Conservation (phyloP, 2,797 vertebrate genomes). For the Pagetopsis macropterus region DNA sequence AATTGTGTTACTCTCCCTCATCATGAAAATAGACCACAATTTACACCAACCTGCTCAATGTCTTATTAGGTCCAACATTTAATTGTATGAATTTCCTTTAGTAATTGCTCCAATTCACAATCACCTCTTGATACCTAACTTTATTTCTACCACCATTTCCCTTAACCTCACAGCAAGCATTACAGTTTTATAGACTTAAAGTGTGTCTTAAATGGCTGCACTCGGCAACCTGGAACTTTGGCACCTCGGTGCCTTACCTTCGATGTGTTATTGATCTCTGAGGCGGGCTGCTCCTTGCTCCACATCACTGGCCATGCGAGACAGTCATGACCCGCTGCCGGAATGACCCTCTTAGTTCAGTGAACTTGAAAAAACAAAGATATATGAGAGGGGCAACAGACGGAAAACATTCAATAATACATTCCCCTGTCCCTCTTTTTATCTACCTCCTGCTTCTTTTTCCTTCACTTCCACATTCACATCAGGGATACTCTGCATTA, state of each 20-base stretch:
- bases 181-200: constrained; percentile 49
- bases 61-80: too few species aligned
- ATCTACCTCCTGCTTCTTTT: background rate
- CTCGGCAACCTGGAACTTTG: constrained; percentile 35
- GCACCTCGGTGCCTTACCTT: constrained; percentile 39
- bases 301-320: constrained; percentile 15
- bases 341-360: constrained; percentile 39
- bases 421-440: background rate
- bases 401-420: constrained; percentile 10
- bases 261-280: constrained; percentile 62
- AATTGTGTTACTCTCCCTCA: too few species aligned
- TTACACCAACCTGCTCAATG: too few species aligned
- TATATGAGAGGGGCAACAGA: background rate
- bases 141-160: constrained; percentile 20
- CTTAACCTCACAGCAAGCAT: constrained; percentile 18
- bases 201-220: constrained; percentile 57
- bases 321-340: constrained; percentile 32
- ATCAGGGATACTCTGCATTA: constrained; percentile 3
- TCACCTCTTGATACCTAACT: background rate
- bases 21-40: too few species aligned
- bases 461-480: background rate
- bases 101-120: constrained; percentile 1
- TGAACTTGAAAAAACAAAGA: constrained; percentile 25
- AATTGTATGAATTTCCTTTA: background rate
- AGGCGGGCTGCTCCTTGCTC: constrained; percentile 32